Conservation (phyloP, 2,113 vertebrate species). For the Microtus montanus region DNA sequence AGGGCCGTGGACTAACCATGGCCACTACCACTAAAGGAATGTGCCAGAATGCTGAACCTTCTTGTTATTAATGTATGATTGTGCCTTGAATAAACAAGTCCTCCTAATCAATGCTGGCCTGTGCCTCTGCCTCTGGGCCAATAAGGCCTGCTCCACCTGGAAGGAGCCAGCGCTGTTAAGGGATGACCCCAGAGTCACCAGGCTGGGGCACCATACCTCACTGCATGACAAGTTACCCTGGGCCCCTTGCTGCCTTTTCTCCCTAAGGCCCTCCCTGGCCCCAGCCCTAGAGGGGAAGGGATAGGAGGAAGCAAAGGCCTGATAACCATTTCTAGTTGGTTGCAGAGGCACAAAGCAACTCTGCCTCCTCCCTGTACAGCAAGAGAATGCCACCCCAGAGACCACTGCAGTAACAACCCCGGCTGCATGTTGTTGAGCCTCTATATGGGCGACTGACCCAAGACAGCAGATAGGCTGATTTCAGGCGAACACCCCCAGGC, state of each 20-base stretch:
- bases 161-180: background rate
- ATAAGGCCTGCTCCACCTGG: background rate
- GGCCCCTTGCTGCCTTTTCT: background rate
- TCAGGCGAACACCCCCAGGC: background rate
- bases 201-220: background rate
- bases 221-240: background rate
- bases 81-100: conserved; percentile 89
- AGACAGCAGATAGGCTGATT: background rate
- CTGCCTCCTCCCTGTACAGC: background rate
- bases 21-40: conserved; percentile 81
- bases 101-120: conserved; percentile 67
- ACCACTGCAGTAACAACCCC: accelerated
- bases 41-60: conserved; percentile 86
- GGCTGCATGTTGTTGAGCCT: background rate
- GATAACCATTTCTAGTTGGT: background rate
- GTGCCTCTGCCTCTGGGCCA: background rate
- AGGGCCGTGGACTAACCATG: conserved; percentile 71
- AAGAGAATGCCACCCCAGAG: background rate
- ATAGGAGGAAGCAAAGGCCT: background rate
- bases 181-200: background rate
- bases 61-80: conserved; percentile 85
- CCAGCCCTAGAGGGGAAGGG: no score
- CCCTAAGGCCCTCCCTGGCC: background rate
- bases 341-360: background rate
- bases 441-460: accelerated